Evolutionary conservation across 2,888 invertebrate genomes (phyloP), one percentile per base, ranked within the genome.

Genomic region (Epinotia brunnichana): DNA sequence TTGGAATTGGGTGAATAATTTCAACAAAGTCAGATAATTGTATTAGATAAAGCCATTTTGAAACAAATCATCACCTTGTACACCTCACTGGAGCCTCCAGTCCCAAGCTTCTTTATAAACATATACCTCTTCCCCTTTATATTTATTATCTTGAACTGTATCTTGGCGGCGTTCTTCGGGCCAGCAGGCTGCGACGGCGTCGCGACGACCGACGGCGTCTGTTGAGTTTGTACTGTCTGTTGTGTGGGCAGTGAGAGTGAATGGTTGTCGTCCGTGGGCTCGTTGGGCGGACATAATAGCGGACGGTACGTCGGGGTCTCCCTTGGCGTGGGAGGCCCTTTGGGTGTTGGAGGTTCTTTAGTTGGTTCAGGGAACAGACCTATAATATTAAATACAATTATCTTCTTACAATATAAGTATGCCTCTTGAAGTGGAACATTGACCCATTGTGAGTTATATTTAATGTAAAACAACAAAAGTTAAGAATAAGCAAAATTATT

Each of bases 81-180:
- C 3, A 98, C 98, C 87, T 96, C 95, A 82, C 98, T 97, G 70
- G 98, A 98, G 54, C 98, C 98, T n/a, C 98, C 98, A 79, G 94
- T 95, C 0, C 99, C 99, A 61, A 98, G 90, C 79, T 95, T 94
- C 76, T 96, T 96, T 15, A 97, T 91, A 66, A 97, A 94, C 75
- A 95, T 90, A 87, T 98, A 99, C 35, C 95, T 94, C 64, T 94
- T 95, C 29, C 95, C 94, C 76, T 97, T 97, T 2, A 98, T 96
- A 51, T 81, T 87, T 15, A 95, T 91, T 17, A 92, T 93, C 78
- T 94, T 94, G 61, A 92, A 91, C 13, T 88, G 79, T 72, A 89
- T 81, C 75, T 90, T 92, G 0, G 87, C 84, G 51, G 83, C 86
- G 51, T 84, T 84, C 7, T 85, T 85, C 0, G 84, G 77, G 41